These are phyloP conservation scores for Noctua comes DNA, from an alignment of 2,888 invertebrate genomes.

Conservation along the genomic window DNA sequence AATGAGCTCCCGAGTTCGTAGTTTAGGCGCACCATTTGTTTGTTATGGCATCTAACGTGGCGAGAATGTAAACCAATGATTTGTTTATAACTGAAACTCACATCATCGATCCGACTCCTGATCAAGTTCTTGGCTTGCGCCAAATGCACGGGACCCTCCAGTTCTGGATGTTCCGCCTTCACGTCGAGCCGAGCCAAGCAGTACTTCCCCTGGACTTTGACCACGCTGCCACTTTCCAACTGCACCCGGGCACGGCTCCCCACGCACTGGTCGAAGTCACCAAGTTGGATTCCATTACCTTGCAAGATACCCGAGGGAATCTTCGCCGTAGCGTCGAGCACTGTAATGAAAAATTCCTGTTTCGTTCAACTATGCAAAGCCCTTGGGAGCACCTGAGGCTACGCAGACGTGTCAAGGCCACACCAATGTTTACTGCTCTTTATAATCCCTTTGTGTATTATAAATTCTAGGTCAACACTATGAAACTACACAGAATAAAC, in stretches of 20 bases:
- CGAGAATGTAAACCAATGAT: constrained; percentile 15
- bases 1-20: constrained; percentile 16
- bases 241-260: constrained; percentile 91
- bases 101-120: constrained; percentile 91
- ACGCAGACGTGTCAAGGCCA: constrained; percentile 61
- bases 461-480: constrained; percentile 29
- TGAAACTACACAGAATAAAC: constrained; percentile 26
- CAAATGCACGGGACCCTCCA: constrained; percentile 92
- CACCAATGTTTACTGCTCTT: constrained; percentile 50
- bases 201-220: constrained; percentile 92
- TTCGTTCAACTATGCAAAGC: constrained; percentile 71
- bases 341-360: constrained; percentile 88
- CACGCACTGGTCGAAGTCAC: constrained; percentile 93
- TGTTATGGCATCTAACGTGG: constrained; percentile 18
- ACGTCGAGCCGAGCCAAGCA: constrained; percentile 92
- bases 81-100: constrained; percentile 77
- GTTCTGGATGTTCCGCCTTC: constrained; percentile 89
- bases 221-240: constrained; percentile 89
- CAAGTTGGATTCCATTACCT: constrained; percentile 93
- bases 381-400: constrained; percentile 67
- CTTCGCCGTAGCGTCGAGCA: constrained; percentile 93
- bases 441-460: constrained; percentile 63
- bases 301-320: constrained; percentile 92
- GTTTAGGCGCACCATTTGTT: constrained; percentile 9
- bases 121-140: constrained; percentile 92